Conservation (phyloP, 2,888 invertebrate genomes). For the Synergus laeviventris region DNA sequence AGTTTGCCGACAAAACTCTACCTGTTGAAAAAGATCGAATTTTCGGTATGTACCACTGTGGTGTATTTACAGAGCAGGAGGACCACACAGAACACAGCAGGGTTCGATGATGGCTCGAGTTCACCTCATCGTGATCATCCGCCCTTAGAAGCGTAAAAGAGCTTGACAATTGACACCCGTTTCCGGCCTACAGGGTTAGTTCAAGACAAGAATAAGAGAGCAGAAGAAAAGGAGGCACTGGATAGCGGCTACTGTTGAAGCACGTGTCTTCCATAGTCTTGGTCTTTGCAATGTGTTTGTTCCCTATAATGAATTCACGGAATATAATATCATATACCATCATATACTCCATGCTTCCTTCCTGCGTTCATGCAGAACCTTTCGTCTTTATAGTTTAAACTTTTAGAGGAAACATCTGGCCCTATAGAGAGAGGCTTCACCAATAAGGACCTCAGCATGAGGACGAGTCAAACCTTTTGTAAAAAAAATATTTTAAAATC, state of each 20-base stretch:
- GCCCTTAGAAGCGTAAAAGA: conserved; percentile 1
- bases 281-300: background rate
- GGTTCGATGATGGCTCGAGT: conserved; percentile 4
- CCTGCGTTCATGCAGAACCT: background rate
- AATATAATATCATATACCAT: conserved; percentile 14
- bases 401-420: conserved; percentile 5
- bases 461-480: conserved; percentile 3
- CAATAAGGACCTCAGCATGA: background rate
- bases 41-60: background rate
- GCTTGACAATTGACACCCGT: conserved; percentile 49
- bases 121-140: background rate
- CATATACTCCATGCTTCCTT: conserved; percentile 7
- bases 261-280: conserved; percentile 14
- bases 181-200: conserved; percentile 47
- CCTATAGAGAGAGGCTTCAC: background rate
- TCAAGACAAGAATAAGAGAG: conserved; percentile 3
- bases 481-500: background rate
- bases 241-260: conserved; percentile 4
- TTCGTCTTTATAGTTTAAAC: conserved; percentile 3
- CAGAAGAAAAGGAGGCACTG: conserved; percentile 49
- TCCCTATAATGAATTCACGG: too few species aligned
- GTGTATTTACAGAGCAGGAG: conserved; percentile 37
- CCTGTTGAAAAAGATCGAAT: conserved; percentile 39
- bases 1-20: conserved; percentile 23
- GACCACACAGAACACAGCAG: conserved; percentile 53